Conservation (phyloP, 2,113 vertebrate genomes). For the Psilopsiagon aurifrons region DNA sequence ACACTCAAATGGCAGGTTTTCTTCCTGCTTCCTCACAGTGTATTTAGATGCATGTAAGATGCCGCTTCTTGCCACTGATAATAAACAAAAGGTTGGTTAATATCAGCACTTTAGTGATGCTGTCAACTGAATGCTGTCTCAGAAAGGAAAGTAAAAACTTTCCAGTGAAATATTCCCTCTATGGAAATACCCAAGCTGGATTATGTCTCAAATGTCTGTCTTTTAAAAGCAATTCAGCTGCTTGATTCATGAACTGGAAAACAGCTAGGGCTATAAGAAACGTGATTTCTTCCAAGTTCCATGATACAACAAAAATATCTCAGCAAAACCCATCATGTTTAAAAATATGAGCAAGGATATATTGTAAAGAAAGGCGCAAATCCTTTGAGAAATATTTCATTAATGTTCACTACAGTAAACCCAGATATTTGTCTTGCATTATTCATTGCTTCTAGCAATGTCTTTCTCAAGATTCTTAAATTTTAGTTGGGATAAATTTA, state of each 20-base stretch:
- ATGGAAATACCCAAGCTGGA: background rate
- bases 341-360: background rate
- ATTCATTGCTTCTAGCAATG: background rate
- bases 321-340: background rate
- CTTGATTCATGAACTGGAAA: background rate
- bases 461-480: background rate
- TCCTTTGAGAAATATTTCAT: background rate
- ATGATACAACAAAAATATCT: background rate
- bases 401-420: background rate
- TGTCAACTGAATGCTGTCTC: background rate
- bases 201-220: background rate
- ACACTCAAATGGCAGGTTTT: background rate
- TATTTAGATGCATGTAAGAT: background rate
- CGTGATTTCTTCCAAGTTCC: background rate
- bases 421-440: background rate
- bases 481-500: background rate
- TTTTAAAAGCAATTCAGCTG: background rate
- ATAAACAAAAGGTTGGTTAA: background rate
- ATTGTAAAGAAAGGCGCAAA: background rate
- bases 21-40: background rate
- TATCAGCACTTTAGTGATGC: background rate
- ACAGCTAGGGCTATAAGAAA: background rate
- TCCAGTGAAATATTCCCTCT: background rate
- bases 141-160: background rate
- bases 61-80: background rate